Conservation (phyloP, 2,888 invertebrate species). For the Spilosoma lubricipeda region DNA sequence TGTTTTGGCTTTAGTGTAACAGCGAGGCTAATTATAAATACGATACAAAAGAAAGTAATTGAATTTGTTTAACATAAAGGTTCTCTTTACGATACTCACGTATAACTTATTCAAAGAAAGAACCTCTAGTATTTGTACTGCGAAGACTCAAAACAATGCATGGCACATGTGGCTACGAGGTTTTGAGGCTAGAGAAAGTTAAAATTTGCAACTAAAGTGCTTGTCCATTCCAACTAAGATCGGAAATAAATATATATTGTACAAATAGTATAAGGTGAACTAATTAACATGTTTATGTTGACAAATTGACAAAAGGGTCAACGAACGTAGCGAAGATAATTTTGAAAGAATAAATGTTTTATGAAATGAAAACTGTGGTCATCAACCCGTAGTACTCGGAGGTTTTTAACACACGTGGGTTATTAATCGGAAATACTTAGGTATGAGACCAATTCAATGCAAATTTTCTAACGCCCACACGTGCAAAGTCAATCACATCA, state of each 20-base stretch:
- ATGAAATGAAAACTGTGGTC: conserved; percentile 51
- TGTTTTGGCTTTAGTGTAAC: neutral
- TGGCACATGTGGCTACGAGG: conserved; percentile 75
- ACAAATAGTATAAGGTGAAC: conserved; percentile 30
- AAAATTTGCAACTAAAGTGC: conserved; percentile 76
- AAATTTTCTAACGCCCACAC: conserved; percentile 77
- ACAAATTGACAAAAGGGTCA: conserved; percentile 14
- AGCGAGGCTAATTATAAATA: neutral
- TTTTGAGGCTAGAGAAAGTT: conserved; percentile 86
- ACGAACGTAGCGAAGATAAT: conserved; percentile 15
- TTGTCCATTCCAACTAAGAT: conserved; percentile 63
- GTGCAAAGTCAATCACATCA: conserved; percentile 69
- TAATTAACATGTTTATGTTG: conserved; percentile 27
- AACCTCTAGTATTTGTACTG: conserved; percentile 60
- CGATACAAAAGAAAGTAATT: neutral
- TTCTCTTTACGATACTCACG: conserved; percentile 20
- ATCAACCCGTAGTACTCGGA: conserved; percentile 60
- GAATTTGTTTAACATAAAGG: conserved; percentile 4
- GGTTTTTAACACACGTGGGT: conserved; percentile 65
- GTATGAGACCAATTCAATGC: conserved; percentile 79
- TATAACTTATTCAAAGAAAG: conserved; percentile 46
- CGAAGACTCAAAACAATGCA: conserved; percentile 76
- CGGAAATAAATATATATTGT: conserved; percentile 53
- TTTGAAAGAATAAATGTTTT: conserved; percentile 10
- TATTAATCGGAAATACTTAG: conserved; percentile 70